Conservation (phyloP, 2,113 vertebrate genomes). For the Mustela lutreola region DNA sequence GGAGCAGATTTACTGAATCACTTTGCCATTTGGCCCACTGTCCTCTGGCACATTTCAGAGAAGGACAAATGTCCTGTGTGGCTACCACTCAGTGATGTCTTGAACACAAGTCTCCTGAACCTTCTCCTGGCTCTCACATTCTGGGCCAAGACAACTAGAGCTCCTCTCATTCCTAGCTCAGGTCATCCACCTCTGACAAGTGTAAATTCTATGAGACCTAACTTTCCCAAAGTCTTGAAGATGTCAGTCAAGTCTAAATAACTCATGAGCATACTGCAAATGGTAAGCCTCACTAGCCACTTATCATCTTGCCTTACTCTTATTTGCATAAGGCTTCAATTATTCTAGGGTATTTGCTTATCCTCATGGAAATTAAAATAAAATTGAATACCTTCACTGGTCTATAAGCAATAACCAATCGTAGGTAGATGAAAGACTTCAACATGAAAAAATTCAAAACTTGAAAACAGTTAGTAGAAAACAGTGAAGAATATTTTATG, state of each 20-base stretch:
- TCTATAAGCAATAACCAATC: background rate
- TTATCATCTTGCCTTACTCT: background rate
- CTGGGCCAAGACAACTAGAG: background rate
- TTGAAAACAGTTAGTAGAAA: background rate
- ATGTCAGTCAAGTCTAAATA: background rate
- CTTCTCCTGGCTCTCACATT: background rate
- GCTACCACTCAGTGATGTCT: background rate
- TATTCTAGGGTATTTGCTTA: background rate
- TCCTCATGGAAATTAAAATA: background rate
- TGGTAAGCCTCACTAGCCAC: background rate
- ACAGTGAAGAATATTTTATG: slow-evolving; percentile 3
- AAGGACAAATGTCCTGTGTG: background rate
- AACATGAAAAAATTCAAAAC: background rate
- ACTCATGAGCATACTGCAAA: background rate
- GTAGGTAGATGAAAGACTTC: background rate
- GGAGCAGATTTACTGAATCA: background rate
- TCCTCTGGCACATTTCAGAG: background rate
- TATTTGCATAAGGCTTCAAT: background rate
- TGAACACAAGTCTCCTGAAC: background rate
- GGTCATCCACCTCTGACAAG: background rate
- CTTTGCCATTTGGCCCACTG: background rate
- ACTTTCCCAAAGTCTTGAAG: background rate
- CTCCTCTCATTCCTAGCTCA: background rate
- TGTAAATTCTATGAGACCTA: background rate
- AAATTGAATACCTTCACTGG: background rate